Evolutionary conservation across 2,797 vertebrate genomes (phyloP).

Genomic region (Acanthopagrus latus): DNA sequence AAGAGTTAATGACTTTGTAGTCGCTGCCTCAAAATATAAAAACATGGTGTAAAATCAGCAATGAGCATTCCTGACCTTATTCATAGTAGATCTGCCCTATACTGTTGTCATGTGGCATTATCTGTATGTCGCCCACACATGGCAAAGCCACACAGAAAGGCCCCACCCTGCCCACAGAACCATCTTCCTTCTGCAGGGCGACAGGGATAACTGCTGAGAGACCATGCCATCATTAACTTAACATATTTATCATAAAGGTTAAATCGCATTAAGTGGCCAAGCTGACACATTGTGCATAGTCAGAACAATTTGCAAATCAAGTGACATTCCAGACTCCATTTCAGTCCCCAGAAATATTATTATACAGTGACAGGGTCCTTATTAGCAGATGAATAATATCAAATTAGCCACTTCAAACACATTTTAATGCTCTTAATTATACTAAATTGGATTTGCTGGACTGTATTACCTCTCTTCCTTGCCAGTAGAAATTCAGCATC

Average conservation of each 20-base stretch:
- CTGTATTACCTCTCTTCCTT: conserved; percentile 28
- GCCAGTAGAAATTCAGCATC: conserved; percentile 14
- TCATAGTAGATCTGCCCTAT: too few species aligned
- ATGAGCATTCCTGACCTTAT: not conserved
- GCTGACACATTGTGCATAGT: conserved; percentile 44
- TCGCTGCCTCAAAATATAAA: not conserved
- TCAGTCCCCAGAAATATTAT: conserved; percentile 39
- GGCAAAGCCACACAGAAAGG: not conserved
- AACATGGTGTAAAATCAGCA: not conserved
- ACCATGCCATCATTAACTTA: conserved; percentile 20
- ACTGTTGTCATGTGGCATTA: too few species aligned
- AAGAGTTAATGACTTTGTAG: not conserved
- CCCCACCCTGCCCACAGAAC: not conserved
- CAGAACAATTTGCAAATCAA: conserved; percentile 52
- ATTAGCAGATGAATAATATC: conserved; percentile 68
- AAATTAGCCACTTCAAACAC: conserved; percentile 64
- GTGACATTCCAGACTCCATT: conserved; percentile 30
- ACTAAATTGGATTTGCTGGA: conserved; percentile 49
- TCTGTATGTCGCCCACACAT: not conserved
- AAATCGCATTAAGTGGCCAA: conserved; percentile 41
- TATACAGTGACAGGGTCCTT: conserved; percentile 37
- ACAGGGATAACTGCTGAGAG: conserved; percentile 33
- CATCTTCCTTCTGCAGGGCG: conserved; percentile 10
- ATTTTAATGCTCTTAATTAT: conserved; percentile 50
- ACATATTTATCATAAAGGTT: conserved; percentile 58